Evolutionary conservation across 2,797 vertebrate genomes (phyloP).

Genomic region (Pantherophis vulpinus): DNA sequence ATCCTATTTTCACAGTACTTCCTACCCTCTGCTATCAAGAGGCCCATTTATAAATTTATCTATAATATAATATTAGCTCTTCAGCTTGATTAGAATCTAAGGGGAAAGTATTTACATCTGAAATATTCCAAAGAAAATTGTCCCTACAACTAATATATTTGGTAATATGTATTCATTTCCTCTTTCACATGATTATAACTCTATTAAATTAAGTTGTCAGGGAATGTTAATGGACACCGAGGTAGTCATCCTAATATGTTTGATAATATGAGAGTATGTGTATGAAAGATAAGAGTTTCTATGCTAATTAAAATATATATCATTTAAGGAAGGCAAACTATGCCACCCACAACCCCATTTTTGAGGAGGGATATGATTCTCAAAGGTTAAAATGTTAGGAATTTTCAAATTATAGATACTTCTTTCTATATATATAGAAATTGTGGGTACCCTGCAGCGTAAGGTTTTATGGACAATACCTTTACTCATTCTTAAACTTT

Average conservation of each 20-base stretch:
- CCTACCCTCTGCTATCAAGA: background rate
- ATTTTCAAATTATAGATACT: background rate
- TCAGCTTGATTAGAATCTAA: conserved; percentile 45
- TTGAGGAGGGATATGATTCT: background rate
- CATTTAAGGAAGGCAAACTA: background rate
- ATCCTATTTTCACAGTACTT: conserved; percentile 1
- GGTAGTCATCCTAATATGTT: conserved; percentile 23
- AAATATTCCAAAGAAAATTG: conserved; percentile 20
- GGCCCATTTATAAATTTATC: conserved; percentile 30
- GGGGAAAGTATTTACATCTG: conserved; percentile 33
- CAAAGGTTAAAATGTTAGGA: background rate
- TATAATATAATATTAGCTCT: conserved; percentile 30
- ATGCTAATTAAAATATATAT: conserved; percentile 10
- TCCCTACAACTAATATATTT: conserved; percentile 12
- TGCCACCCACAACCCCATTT: background rate
- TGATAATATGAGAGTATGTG: conserved; percentile 7
- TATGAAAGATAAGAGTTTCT: background rate
- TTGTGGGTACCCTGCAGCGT: background rate
- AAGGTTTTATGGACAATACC: background rate
- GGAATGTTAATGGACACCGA: conserved; percentile 22
- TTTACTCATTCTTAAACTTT: background rate
- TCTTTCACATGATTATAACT: conserved; percentile 30
- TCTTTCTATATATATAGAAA: background rate
- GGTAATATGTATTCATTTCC: conserved; percentile 26
- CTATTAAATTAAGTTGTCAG: conserved; percentile 33